These are phyloP conservation scores for Hemicordylus capensis DNA, from an alignment of 2,113 vertebrate species.

Conservation along the genomic window DNA sequence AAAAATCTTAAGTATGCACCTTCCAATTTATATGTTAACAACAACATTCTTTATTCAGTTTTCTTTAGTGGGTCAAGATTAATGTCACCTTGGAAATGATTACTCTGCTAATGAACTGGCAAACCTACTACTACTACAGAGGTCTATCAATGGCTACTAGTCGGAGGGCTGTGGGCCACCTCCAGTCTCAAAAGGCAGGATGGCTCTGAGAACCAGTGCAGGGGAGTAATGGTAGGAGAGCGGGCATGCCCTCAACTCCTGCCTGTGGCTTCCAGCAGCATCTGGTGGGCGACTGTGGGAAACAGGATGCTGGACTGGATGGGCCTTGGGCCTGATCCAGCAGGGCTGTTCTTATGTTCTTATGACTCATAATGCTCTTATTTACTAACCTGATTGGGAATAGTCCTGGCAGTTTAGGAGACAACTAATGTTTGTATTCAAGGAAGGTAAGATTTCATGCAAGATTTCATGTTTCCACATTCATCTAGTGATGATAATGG, in stretches of 20 bases:
- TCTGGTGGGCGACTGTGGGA: too few relatives aligned
- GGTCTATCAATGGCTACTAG: too few relatives aligned
- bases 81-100: neutral
- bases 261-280: too few relatives aligned
- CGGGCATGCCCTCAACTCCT: too few relatives aligned
- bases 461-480: neutral
- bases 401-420: neutral
- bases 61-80: slow-evolving; percentile 1
- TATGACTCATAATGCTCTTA: neutral
- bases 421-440: neutral
- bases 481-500: neutral
- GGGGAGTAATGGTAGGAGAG: too few relatives aligned
- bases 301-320: too few relatives aligned
- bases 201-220: too few relatives aligned
- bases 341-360: too few relatives aligned
- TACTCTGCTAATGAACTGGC: neutral
- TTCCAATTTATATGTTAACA: neutral
- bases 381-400: neutral
- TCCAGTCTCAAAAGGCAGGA: too few relatives aligned
- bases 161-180: too few relatives aligned
- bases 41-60: neutral
- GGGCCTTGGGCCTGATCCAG: too few relatives aligned
- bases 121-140: neutral
- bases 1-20: neutral
- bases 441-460: neutral